phyloP scores from a whole-genome alignment of 2,797 vertebrate species.

The Sternarchorhynchus goeldii region DNA sequence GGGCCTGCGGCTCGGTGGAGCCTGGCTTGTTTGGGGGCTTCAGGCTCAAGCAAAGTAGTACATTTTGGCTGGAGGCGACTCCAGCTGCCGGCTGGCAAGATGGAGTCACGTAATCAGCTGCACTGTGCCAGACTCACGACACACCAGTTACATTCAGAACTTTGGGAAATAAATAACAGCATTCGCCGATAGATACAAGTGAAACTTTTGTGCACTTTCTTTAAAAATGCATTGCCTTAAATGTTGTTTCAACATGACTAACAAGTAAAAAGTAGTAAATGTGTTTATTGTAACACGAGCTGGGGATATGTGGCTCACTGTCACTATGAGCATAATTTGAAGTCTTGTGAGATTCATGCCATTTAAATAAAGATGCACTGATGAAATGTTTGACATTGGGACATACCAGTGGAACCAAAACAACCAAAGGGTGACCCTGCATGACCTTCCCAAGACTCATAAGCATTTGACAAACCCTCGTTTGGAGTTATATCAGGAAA shows the following conservation, averaged over 20 bases:
- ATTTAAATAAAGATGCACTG: constrained; percentile 1
- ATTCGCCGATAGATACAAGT: no score
- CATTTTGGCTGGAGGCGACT: not conserved
- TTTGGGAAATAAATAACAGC: no score
- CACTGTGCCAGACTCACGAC: no score
- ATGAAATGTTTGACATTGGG: constrained; percentile 43
- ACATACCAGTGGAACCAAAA: constrained; percentile 41
- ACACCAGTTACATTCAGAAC: no score
- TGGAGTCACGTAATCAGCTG: not conserved
- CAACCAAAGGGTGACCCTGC: constrained; percentile 40
- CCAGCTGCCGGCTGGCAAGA: not conserved
- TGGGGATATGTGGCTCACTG: not conserved
- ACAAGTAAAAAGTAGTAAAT: not conserved
- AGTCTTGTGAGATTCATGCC: not conserved
- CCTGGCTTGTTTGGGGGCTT: constrained; percentile 9
- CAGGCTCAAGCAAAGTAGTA: not conserved
- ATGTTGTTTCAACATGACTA: no score
- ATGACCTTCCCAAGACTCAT: constrained; percentile 41
- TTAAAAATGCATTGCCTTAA: no score
- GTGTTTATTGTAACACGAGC: not conserved
- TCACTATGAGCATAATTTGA: not conserved
- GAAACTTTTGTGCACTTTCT: no score
- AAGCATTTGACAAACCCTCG: constrained; percentile 34
- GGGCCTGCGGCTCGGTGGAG: not conserved
- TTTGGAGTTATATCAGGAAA: constrained; percentile 50